phyloP scores from a whole-genome alignment of 1,140 invertebrate genomes.

The Heliconius hewitsoni region DNA sequence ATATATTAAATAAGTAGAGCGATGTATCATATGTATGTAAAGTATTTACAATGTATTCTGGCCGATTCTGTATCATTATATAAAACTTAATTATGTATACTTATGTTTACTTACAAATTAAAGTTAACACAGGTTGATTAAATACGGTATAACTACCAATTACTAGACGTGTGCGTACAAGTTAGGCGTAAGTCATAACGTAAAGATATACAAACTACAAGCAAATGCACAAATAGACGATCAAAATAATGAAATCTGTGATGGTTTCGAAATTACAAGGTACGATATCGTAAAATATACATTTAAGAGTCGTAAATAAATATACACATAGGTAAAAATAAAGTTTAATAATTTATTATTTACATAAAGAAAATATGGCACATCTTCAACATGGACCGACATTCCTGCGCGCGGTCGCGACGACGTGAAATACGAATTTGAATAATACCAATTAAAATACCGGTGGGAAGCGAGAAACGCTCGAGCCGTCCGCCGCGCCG shows the following conservation, averaged over 20 bases:
- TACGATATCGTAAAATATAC: conserved; percentile 55
- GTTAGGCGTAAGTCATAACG: conserved; percentile 43
- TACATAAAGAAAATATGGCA: conserved; percentile 81
- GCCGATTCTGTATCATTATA: conserved; percentile 34
- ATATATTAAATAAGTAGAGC: conserved; percentile 49
- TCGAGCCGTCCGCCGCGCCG: conserved; percentile 54
- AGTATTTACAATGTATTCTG: conserved; percentile 51
- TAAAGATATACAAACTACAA: conserved; percentile 71
- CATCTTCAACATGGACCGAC: conserved; percentile 75
- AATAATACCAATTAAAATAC: conserved; percentile 81
- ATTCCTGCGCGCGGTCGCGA: conserved; percentile 51
- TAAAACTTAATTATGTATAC: conserved; percentile 39
- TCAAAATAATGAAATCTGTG: conserved; percentile 58
- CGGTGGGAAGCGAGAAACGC: conserved; percentile 75
- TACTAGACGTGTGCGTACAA: conserved; percentile 35
- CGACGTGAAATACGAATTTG: conserved; percentile 54
- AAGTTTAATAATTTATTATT: conserved; percentile 79
- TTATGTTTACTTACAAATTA: conserved; percentile 39
- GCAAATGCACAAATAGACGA: conserved; percentile 72
- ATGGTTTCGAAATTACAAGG: conserved; percentile 60
- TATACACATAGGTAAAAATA: conserved; percentile 72
- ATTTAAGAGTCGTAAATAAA: conserved; percentile 72
- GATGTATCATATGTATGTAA: conserved; percentile 35
- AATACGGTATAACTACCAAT: conserved; percentile 42
- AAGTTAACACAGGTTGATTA: conserved; percentile 50